A percentile compares a stretch with the other conserved stretches of the same genome.
Conservation (phyloP, 2,888 invertebrate genomes). For the Tribolium freemani region DNA sequence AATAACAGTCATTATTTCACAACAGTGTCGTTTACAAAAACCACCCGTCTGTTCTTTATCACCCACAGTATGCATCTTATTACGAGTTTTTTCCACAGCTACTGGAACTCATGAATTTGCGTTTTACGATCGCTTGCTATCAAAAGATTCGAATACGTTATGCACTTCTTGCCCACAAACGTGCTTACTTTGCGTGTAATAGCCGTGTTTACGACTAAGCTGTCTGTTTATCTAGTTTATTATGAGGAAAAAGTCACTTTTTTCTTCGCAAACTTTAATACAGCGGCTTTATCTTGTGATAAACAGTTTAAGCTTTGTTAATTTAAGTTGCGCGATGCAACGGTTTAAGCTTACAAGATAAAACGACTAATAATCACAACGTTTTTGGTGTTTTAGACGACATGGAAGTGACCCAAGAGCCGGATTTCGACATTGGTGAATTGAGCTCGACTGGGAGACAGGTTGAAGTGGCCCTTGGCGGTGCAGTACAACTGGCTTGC, state of each 20-base stretch:
- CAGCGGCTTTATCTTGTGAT: not conserved
- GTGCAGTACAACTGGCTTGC: conserved; percentile 89
- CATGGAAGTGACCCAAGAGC: conserved; percentile 73
- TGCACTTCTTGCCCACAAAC: not conserved
- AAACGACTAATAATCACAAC: not conserved
- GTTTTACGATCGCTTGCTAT: not conserved
- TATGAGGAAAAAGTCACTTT: not conserved
- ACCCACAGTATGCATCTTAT: not conserved
- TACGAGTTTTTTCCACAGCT: not conserved
- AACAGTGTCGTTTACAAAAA: conserved; percentile 12
- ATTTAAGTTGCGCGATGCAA: not conserved
- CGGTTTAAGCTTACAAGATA: not conserved
- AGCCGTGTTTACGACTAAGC: not conserved
- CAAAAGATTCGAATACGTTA: not conserved
- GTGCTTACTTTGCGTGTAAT: not conserved
- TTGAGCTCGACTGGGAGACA: conserved; percentile 76
- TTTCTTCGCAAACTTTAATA: not conserved
- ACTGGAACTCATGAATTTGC: not conserved
- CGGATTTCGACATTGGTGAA: conserved; percentile 70
- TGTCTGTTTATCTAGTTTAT: not conserved
- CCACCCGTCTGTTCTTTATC: not conserved
- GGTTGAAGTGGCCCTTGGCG: conserved; percentile 87
- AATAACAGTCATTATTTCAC: conserved; percentile 21
- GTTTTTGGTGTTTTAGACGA: conserved; percentile 59
- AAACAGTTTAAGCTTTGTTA: not conserved